Base-by-base conservation (phyloP, 2,888 invertebrate genomes). In the Andrena chrysosceles region DNA sequence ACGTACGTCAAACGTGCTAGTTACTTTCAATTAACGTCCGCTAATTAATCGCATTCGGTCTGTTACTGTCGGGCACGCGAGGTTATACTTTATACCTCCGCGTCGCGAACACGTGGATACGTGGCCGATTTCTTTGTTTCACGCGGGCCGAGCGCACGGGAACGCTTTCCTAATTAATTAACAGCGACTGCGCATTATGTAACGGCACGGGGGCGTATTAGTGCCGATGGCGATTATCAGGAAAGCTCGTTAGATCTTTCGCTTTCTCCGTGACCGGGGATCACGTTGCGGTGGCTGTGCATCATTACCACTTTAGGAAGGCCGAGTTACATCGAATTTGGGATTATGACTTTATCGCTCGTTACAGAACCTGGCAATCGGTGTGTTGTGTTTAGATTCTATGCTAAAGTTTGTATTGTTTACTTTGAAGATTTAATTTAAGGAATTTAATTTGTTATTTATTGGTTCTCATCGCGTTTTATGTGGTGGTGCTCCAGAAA, bases 1-100 rank as follows among this genome's bases (percentile, higher is more conserved):
- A 62, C 64, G 49, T 63, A 8, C 83, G 56, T 82, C 81, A 81
- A 81, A 71, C 59, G 33, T 56, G 52, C 67, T 42, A 67, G 74
- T 63, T 82, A 81, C 68, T 70, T 83, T 82, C 83, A 77, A 83
- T 83, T 83, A 83, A 74, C 62, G 60, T 29, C 26, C 26, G 13
- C 35, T 60, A 60, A 72, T 76, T 76, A 71, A 83, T 71, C 73
- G 48, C 63, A 67, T 74, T 68, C 2, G n/a, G 20, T 2, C 23
- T 42, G 42, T 42, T 42, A 10, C 56, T 8, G 56, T 26, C 8
- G 56, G 20, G 8, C 42, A 3, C 59, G 52, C 42, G 69, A 49
- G 64, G 26, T 54, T 68, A 68, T 60, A 10, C 31, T 42, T 42
- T 42, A 42, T 42, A 42, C 16, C 13, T 4, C 42, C 13, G 42